These are phyloP conservation scores for Alexandromys fortis DNA, from an alignment of 2,113 vertebrate species.

Conservation along the genomic window DNA sequence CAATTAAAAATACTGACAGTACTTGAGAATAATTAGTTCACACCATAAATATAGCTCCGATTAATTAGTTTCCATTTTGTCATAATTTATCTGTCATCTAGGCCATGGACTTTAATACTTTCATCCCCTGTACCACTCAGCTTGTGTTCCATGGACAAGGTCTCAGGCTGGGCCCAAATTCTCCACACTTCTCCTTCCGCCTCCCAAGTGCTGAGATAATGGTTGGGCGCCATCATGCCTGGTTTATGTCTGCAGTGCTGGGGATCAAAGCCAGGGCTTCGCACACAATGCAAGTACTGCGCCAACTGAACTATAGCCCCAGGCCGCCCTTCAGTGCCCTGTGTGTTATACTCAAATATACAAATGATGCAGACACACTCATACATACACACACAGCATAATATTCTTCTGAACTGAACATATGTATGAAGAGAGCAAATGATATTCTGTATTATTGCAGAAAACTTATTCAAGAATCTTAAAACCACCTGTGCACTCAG, in stretches of 20 bases:
- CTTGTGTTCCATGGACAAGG: not conserved
- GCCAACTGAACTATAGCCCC: not conserved
- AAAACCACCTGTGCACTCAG: not conserved
- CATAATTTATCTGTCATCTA: conserved; percentile 16
- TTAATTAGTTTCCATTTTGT: conserved; percentile 29
- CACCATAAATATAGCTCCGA: conserved; percentile 40
- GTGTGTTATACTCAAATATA: not conserved
- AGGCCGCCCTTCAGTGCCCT: not conserved
- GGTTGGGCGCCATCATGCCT: not conserved
- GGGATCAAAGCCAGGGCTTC: not conserved
- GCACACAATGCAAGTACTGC: too few relatives aligned
- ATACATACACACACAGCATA: not conserved
- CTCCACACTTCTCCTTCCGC: rapidly evolving
- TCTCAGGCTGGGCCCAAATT: not conserved
- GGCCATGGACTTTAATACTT: not conserved
- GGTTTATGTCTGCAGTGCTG: not conserved
- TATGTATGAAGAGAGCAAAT: not conserved
- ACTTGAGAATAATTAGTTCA: conserved; percentile 59
- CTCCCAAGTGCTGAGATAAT: too few relatives aligned
- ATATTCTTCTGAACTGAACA: not conserved
- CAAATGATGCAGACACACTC: not conserved
- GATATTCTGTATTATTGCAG: not conserved
- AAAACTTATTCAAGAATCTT: not conserved
- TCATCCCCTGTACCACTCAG: not conserved
- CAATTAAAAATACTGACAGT: conserved; percentile 52